Conservation (phyloP, 2,888 invertebrate genomes). For the Amphipoea oculea region DNA sequence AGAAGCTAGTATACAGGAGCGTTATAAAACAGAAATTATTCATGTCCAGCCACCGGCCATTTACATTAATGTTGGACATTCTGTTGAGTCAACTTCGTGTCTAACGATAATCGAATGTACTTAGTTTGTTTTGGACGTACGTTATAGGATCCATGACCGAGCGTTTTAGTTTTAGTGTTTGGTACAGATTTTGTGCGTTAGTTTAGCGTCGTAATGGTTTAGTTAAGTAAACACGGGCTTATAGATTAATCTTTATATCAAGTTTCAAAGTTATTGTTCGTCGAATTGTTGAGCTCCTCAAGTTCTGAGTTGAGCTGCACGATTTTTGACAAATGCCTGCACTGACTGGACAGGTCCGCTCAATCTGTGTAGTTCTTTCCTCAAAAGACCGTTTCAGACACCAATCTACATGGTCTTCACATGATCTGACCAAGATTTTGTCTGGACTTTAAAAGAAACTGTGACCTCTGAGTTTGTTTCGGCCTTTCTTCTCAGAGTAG, state of each 20-base stretch:
- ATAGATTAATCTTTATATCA: not conserved
- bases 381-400: not conserved
- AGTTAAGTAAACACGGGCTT: not conserved
- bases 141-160: slow-evolving; percentile 12
- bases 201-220: not conserved
- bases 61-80: slow-evolving; percentile 63
- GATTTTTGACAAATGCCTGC: not conserved
- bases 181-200: not conserved
- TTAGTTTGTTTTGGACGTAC: not conserved
- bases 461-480: too few species aligned
- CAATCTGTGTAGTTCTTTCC: not conserved
- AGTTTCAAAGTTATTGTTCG: not conserved
- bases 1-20: slow-evolving; percentile 1
- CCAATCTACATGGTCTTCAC: too few species aligned
- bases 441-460: too few species aligned
- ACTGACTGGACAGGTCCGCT: not conserved
- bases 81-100: slow-evolving; percentile 49
- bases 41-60: slow-evolving; percentile 57
- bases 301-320: too few species aligned
- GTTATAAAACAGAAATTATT: slow-evolving; percentile 65
- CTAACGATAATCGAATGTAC: slow-evolving; percentile 10
- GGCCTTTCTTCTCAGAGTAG: too few species aligned
- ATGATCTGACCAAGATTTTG: too few species aligned
- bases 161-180: slow-evolving; percentile 8
- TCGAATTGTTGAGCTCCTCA: too few species aligned